A percentile compares a stretch with the other conserved stretches of the same genome.
Conservation (phyloP, 2,797 vertebrate genomes). For the Cryptoblepharus egeriae region DNA sequence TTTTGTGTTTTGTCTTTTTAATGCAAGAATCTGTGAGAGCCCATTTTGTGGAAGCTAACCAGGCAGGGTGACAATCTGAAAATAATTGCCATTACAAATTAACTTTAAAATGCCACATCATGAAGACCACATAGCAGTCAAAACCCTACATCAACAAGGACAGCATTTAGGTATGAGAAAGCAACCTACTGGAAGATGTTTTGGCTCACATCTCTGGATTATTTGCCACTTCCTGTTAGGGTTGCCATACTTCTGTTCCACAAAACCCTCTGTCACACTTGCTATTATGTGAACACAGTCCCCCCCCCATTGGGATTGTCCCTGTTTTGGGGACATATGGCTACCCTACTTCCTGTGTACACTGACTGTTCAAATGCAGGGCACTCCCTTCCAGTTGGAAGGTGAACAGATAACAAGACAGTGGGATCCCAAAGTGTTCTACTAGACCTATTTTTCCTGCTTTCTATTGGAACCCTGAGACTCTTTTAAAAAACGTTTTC, state of each 20-base stretch:
- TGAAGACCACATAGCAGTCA: neutral
- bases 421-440: neutral
- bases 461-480: neutral
- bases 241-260: no score
- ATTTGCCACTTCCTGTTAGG: neutral
- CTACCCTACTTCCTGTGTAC: no score
- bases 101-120: neutral
- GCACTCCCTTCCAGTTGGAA: neutral
- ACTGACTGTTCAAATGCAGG: neutral
- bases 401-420: neutral
- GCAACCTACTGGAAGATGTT: neutral
- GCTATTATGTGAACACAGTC: no score
- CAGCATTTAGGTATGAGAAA: neutral
- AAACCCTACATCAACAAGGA: neutral
- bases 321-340: no score
- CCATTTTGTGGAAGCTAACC: no score
- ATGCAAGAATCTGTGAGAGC: no score
- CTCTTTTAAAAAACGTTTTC: neutral
- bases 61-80: no score
- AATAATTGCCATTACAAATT: neutral
- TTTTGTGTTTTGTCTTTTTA: neutral
- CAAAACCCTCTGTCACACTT: no score
- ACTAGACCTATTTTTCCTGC: no score
- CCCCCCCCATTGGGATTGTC: no score
- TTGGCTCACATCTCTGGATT: no score